Conservation (phyloP, 2,888 invertebrate species). For the Steinernema hermaphroditum region DNA sequence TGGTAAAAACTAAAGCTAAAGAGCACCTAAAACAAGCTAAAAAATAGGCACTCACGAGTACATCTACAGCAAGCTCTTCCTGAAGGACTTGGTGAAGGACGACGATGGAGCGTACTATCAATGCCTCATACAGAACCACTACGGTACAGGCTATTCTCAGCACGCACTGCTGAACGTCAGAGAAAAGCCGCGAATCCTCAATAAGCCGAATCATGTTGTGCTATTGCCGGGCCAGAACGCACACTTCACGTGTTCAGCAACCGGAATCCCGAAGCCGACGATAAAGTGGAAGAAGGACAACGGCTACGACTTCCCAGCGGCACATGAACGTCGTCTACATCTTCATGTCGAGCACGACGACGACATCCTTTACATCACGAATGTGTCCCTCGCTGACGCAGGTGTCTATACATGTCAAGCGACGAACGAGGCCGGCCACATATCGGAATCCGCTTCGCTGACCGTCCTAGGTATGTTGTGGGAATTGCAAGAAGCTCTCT, state of each 20-base stretch:
- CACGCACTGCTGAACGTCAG: slow-evolving; percentile 73
- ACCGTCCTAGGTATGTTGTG: slow-evolving; percentile 10
- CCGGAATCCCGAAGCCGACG: slow-evolving; percentile 80
- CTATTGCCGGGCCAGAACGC: slow-evolving; percentile 83
- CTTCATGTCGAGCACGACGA: slow-evolving; percentile 80
- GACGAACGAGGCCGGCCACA: slow-evolving; percentile 80
- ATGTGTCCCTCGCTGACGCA: slow-evolving; percentile 84
- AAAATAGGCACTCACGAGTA: slow-evolving; percentile 22
- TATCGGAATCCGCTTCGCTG: slow-evolving; percentile 16
- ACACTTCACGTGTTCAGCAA: slow-evolving; percentile 85
- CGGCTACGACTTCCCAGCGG: slow-evolving; percentile 81
- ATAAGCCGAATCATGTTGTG: slow-evolving; percentile 82
- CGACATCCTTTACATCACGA: slow-evolving; percentile 87
- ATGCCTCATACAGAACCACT: slow-evolving; percentile 85
- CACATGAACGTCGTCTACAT: slow-evolving; percentile 86
- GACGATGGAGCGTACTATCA: slow-evolving; percentile 86
- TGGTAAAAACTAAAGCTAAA: not conserved
- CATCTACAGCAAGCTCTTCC: slow-evolving; percentile 1
- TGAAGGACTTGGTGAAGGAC: slow-evolving; percentile 72
- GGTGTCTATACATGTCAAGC: slow-evolving; percentile 92
- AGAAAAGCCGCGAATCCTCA: slow-evolving; percentile 79
- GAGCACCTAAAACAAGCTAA: not conserved
- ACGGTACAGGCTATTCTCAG: slow-evolving; percentile 84
- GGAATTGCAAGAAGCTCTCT: not conserved
- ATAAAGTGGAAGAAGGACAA: slow-evolving; percentile 67